Evolutionary conservation across 2,888 invertebrate genomes (phyloP).

Genomic region (Seladonia tumulorum): DNA sequence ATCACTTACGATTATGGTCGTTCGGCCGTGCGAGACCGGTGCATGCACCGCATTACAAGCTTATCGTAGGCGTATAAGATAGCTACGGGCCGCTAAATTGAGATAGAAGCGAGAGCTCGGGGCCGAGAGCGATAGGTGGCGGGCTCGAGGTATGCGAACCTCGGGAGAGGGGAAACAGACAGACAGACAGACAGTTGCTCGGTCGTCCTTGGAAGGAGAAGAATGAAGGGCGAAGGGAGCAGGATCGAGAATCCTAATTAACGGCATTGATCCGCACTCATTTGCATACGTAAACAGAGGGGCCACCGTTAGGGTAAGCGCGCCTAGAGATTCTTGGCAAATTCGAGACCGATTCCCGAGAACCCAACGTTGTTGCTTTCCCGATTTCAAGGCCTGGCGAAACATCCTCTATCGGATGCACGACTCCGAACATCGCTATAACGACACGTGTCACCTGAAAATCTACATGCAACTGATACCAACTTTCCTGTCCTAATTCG

Average conservation of each 20-base stretch:
- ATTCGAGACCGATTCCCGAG: conserved; percentile 64
- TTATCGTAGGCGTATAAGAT: conserved; percentile 73
- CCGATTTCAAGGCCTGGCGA: conserved; percentile 42
- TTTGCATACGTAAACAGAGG: conserved; percentile 78
- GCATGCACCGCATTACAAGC: conserved; percentile 68
- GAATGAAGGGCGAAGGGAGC: conserved; percentile 55
- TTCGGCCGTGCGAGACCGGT: conserved; percentile 67
- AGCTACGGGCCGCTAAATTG: conserved; percentile 71
- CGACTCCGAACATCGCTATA: conserved; percentile 14
- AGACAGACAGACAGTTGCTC: conserved; percentile 29
- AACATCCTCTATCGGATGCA: conserved; percentile 28
- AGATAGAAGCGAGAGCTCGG: conserved; percentile 65
- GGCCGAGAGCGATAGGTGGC: conserved; percentile 58
- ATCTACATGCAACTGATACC: background rate
- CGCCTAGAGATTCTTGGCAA: conserved; percentile 72
- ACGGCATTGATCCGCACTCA: conserved; percentile 75
- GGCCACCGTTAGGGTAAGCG: conserved; percentile 57
- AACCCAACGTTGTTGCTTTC: conserved; percentile 38
- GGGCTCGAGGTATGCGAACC: conserved; percentile 31
- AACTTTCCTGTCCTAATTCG: background rate
- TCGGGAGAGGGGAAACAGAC: conserved; percentile 35
- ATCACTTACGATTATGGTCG: conserved; percentile 73
- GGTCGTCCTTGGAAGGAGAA: conserved; percentile 51
- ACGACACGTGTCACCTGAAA: background rate
- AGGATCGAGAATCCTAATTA: conserved; percentile 76